Evolutionary conservation across 1,140 invertebrate genomes (phyloP).

Genomic region (Bactericera cockerelli): DNA sequence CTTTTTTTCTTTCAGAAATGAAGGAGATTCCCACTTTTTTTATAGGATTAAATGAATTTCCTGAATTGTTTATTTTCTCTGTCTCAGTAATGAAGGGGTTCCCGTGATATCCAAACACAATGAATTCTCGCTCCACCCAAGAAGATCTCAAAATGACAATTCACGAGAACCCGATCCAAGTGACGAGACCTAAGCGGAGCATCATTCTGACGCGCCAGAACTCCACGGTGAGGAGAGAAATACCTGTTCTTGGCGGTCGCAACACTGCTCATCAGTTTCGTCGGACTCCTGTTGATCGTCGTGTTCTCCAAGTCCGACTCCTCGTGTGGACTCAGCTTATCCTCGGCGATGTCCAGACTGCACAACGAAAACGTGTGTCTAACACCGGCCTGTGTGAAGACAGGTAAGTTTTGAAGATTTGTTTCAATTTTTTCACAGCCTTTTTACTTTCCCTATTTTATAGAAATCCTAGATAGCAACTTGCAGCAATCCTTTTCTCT

Average conservation of each 20-base stretch:
- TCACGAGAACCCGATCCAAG: conserved; percentile 4
- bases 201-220: not conserved
- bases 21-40: no score
- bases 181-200: not conserved
- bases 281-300: conserved; percentile 9
- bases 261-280: conserved; percentile 11
- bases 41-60: no score
- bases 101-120: not conserved
- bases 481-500: no score
- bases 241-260: not conserved
- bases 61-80: no score
- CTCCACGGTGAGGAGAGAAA: not conserved
- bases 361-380: conserved; percentile 18
- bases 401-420: conserved; percentile 20
- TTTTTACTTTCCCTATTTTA: no score
- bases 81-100: no score
- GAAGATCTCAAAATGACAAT: conserved; percentile 5
- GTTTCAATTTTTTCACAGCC: conserved; percentile 3
- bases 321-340: conserved; percentile 12
- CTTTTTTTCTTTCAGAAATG: no score
- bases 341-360: conserved; percentile 2
- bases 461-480: no score
- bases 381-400: conserved; percentile 23
- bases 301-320: conserved; percentile 10
- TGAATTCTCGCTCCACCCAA: not conserved